phyloP scores from a whole-genome alignment of 1,140 invertebrate genomes.

The Drosophila punjabiensis region DNA sequence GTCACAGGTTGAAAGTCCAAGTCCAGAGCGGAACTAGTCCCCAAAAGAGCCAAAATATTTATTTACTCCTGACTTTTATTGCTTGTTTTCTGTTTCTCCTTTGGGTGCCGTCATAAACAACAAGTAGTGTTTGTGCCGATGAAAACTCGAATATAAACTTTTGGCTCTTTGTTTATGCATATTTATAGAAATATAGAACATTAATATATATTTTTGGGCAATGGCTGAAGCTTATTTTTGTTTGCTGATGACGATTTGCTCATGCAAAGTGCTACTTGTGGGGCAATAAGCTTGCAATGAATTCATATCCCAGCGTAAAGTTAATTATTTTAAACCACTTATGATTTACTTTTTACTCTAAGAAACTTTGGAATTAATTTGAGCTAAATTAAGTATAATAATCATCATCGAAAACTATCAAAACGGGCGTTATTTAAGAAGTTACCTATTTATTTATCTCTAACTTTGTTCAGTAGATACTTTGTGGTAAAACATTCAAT shows the following conservation, averaged over 20 bases:
- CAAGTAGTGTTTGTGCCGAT: conserved; percentile 1
- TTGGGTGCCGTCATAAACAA: conserved; percentile 28
- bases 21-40: not conserved
- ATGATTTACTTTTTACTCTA: not conserved
- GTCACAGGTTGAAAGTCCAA: not conserved
- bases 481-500: not conserved
- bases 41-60: conserved; percentile 11
- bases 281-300: not conserved
- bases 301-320: not conserved
- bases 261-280: conserved; percentile 5
- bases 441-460: not conserved
- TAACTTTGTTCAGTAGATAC: too few relatives aligned
- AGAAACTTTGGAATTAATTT: not conserved
- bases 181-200: conserved; percentile 33
- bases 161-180: conserved; percentile 15
- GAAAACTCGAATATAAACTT: conserved; percentile 28
- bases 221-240: conserved; percentile 15
- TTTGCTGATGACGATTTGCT: conserved; percentile 22
- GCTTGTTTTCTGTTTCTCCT: conserved; percentile 11
- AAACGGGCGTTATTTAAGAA: too few relatives aligned
- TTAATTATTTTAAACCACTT: not conserved
- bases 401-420: too few relatives aligned
- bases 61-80: conserved; percentile 9
- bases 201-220: conserved; percentile 27
- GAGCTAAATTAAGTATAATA: too few relatives aligned